These are phyloP conservation scores for Drosophila siamana DNA, from an alignment of 2,888 invertebrate genomes.

Conservation along the genomic window DNA sequence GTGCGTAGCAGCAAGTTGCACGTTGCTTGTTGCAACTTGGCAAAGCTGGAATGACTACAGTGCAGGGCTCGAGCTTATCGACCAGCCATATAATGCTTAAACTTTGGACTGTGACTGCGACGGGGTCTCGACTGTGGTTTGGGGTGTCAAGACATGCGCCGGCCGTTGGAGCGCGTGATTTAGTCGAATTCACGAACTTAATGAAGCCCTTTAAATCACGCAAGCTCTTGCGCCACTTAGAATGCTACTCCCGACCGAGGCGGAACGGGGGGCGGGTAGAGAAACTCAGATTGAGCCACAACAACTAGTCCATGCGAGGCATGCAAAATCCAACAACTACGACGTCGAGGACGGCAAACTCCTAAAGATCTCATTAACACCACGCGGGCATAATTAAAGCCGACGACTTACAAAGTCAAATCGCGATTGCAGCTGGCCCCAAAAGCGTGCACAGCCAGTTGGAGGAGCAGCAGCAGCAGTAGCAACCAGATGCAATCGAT, in stretches of 20 bases:
- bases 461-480: constrained; percentile 24
- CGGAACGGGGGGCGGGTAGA: background rate
- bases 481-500: constrained; percentile 64
- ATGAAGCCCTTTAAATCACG: constrained; percentile 86
- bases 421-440: constrained; percentile 75
- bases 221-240: constrained; percentile 82
- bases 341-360: constrained; percentile 54
- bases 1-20: constrained; percentile 62
- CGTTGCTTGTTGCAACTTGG: constrained; percentile 18
- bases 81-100: constrained; percentile 60
- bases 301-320: constrained; percentile 69
- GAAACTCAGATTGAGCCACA: constrained; percentile 67
- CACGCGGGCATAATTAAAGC: constrained; percentile 84
- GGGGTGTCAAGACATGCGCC: constrained; percentile 78
- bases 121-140: constrained; percentile 6
- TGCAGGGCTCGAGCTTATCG: constrained; percentile 50
- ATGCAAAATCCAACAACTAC: constrained; percentile 19
- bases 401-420: constrained; percentile 79
- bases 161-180: constrained; percentile 84
- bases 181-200: constrained; percentile 86
- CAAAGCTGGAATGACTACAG: constrained; percentile 22
- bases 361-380: constrained; percentile 84
- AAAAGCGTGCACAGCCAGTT: constrained; percentile 60
- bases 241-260: constrained; percentile 43
- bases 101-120: constrained; percentile 19